A percentile compares a stretch with the other conserved stretches of the same genome.
phyloP scores from a whole-genome alignment of 2,797 vertebrate species.

The Chaetophractus vellerosus region DNA sequence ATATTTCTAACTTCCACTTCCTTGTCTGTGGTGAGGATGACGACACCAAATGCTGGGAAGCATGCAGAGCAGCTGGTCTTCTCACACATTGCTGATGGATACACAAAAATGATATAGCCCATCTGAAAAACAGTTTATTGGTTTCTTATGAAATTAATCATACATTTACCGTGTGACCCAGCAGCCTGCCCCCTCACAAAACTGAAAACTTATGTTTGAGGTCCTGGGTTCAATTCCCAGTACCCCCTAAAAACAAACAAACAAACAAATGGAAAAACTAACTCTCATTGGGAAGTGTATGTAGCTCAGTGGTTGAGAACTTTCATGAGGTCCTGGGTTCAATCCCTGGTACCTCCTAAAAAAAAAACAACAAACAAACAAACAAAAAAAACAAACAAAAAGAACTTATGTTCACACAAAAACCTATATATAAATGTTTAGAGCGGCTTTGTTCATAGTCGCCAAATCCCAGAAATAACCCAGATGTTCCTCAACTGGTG shows the following conservation, averaged over 20 bases:
- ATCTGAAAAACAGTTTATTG: background rate
- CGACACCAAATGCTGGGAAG: background rate
- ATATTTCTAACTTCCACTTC: background rate
- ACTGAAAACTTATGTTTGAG: background rate
- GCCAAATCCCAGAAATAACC: background rate
- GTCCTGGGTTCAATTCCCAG: too few relatives aligned
- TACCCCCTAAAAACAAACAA: too few relatives aligned
- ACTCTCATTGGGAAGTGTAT: too few relatives aligned
- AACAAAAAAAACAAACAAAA: too few relatives aligned
- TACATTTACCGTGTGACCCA: background rate
- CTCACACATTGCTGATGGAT: background rate
- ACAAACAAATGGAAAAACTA: too few relatives aligned
- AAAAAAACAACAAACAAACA: too few relatives aligned
- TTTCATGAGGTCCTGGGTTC: too few relatives aligned
- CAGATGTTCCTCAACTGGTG: background rate
- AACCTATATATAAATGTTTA: background rate
- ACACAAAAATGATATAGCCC: background rate
- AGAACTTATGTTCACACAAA: background rate
- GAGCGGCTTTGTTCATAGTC: background rate
- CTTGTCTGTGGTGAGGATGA: background rate
- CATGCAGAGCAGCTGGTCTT: background rate
- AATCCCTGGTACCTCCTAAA: too few relatives aligned
- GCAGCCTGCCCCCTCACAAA: background rate
- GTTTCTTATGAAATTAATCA: slow-evolving; percentile 38
- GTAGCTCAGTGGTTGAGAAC: too few relatives aligned